A percentile compares a stretch with the other conserved stretches of the same genome.
Conservation (phyloP, 2,797 vertebrate genomes). For the Enteromius treurensis region DNA sequence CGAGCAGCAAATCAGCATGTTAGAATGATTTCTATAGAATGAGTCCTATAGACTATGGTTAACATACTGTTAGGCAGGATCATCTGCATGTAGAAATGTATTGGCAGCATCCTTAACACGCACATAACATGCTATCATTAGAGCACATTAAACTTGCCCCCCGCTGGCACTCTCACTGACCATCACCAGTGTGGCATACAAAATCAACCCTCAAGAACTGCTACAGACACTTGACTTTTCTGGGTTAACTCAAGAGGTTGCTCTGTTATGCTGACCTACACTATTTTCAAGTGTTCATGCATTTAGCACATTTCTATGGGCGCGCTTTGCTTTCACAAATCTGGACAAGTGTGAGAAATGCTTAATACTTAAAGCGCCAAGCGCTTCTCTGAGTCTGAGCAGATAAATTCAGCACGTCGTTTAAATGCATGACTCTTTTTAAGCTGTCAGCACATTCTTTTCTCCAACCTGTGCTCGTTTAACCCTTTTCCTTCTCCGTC, state of each 20-base stretch:
- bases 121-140: constrained; percentile 10
- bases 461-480: constrained; percentile 59
- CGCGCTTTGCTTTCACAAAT: constrained; percentile 25
- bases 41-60: not conserved
- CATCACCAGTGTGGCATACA: not conserved
- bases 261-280: constrained; percentile 26
- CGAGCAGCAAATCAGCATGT: not conserved
- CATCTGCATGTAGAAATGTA: not conserved
- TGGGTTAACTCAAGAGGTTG: not conserved
- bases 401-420: not conserved
- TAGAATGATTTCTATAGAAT: not conserved
- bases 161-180: constrained; percentile 3
- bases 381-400: not conserved
- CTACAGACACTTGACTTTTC: constrained; percentile 7
- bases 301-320: constrained; percentile 21
- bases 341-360: not conserved
- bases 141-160: not conserved
- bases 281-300: not conserved
- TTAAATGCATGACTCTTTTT: constrained; percentile 25
- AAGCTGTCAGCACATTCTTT: constrained; percentile 35
- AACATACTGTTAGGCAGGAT: too few relatives aligned
- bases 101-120: not conserved
- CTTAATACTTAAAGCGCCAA: not conserved
- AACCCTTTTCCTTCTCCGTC: constrained; percentile 63
- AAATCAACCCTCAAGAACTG: constrained; percentile 6